Conservation (phyloP, 2,888 invertebrate species). For the Scrobipalpa costella region DNA sequence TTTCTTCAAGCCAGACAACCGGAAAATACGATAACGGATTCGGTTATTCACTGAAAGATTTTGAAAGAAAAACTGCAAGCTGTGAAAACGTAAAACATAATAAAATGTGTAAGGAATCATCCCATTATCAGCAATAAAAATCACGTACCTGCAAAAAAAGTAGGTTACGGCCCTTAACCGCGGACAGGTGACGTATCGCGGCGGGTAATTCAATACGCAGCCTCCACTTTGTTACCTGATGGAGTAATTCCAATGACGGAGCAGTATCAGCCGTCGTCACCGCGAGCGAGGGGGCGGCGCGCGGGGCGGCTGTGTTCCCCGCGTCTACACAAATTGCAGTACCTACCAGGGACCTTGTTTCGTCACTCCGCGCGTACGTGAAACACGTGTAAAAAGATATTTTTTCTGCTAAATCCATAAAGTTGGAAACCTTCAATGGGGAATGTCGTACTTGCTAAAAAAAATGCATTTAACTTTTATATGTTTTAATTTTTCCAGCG, state of each 20-base stretch:
- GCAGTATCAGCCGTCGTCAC: not conserved
- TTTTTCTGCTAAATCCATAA: not conserved
- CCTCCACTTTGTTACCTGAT: conserved; percentile 53
- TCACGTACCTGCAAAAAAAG: too few relatives aligned
- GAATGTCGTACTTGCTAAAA: too few relatives aligned
- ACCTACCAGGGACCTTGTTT: conserved; percentile 3
- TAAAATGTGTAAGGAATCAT: too few relatives aligned
- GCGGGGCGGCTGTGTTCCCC: too few relatives aligned
- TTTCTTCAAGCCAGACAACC: conserved; percentile 24
- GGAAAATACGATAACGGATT: not conserved
- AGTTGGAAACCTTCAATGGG: too few relatives aligned
- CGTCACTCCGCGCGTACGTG: not conserved
- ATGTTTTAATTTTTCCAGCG: not conserved
- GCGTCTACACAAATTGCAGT: not conserved
- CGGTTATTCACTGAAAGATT: too few relatives aligned
- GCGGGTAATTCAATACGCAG: conserved; percentile 52
- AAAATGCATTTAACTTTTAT: not conserved
- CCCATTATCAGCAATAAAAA: too few relatives aligned
- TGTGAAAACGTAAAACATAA: too few relatives aligned
- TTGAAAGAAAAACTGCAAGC: too few relatives aligned
- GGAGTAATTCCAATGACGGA: conserved; percentile 50
- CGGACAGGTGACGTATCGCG: too few relatives aligned
- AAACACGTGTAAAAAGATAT: not conserved
- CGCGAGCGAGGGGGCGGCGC: too few relatives aligned
- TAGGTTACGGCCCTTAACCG: too few relatives aligned